phyloP scores from a whole-genome alignment of 2,888 invertebrate species.

The Sylvicola cinctus region DNA sequence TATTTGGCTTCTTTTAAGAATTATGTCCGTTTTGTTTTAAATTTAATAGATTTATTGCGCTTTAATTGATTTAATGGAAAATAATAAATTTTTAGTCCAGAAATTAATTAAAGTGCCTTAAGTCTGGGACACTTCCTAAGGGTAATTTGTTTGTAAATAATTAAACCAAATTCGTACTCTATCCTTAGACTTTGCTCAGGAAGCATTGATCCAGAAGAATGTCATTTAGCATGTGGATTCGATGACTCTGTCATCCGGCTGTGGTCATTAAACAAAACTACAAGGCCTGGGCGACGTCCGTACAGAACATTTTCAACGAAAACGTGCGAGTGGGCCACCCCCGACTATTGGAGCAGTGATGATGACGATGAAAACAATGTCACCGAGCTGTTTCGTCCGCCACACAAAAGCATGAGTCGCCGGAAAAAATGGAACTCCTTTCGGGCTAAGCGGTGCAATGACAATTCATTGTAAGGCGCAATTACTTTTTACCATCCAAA shows the following conservation, averaged over 20 bases:
- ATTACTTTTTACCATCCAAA: too few species aligned
- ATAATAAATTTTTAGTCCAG: too few species aligned
- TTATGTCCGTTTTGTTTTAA: too few species aligned
- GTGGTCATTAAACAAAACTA: constrained; percentile 22
- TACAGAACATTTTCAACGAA: constrained; percentile 14
- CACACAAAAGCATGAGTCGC: constrained; percentile 3
- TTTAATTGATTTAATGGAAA: too few species aligned
- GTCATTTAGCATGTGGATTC: constrained; percentile 23
- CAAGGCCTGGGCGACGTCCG: constrained; percentile 17
- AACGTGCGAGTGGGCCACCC: constrained; percentile 19
- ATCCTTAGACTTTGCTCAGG: constrained; percentile 9
- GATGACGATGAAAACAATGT: constrained; percentile 5
- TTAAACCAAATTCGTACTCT: not conserved
- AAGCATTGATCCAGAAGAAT: constrained; percentile 17
- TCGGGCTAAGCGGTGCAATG: constrained; percentile 10
- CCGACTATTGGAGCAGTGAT: constrained; percentile 11
- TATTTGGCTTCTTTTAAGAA: too few species aligned
- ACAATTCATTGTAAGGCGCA: constrained; percentile 19
- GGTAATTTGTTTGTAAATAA: too few species aligned
- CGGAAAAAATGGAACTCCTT: not conserved
- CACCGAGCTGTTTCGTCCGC: constrained; percentile 1
- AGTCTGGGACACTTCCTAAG: too few species aligned
- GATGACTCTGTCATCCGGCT: constrained; percentile 20
- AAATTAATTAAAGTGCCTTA: too few species aligned
- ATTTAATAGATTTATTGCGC: too few species aligned